These are phyloP conservation scores for Campopleginae sp. DNA, from an alignment of 2,888 invertebrate genomes.

Conservation along the genomic window DNA sequence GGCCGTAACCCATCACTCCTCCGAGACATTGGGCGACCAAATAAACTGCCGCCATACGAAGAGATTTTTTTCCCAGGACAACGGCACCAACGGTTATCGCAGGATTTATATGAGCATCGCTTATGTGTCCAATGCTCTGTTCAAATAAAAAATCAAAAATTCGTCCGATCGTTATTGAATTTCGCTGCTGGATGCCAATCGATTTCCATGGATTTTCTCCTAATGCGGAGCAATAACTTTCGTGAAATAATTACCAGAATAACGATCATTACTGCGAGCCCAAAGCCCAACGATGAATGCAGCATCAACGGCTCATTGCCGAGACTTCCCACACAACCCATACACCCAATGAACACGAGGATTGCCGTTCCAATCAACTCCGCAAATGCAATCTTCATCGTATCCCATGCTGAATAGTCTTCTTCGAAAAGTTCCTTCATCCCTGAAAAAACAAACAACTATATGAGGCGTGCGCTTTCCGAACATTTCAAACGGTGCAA, in stretches of 20 bases:
- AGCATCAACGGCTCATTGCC: conserved; percentile 83
- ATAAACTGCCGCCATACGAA: conserved; percentile 87
- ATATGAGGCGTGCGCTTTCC: too few species aligned
- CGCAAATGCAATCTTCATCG: conserved; percentile 84
- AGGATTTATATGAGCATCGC: conserved; percentile 92
- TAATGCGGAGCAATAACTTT: not conserved
- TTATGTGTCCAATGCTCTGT: conserved; percentile 90
- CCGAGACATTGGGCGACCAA: conserved; percentile 88
- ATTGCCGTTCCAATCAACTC: conserved; percentile 90
- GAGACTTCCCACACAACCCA: conserved; percentile 86
- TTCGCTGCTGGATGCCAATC: not conserved
- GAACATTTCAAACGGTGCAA: not conserved
- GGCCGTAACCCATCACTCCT: conserved; percentile 89
- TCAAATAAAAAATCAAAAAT: not conserved
- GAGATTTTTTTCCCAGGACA: conserved; percentile 86
- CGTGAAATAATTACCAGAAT: conserved; percentile 85
- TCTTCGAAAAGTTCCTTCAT: conserved; percentile 74
- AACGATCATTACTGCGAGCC: conserved; percentile 88
- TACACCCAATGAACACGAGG: conserved; percentile 90
- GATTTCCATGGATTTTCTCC: not conserved
- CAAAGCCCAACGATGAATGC: conserved; percentile 87
- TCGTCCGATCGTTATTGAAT: not conserved
- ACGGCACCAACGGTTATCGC: conserved; percentile 89
- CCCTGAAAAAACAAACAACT: conserved; percentile 70
- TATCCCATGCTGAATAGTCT: conserved; percentile 72